Percentiles rank a stretch among this genome's conserved stretches.
Conservation (phyloP, 2,113 vertebrate species). For the Ophiodon elongatus region DNA sequence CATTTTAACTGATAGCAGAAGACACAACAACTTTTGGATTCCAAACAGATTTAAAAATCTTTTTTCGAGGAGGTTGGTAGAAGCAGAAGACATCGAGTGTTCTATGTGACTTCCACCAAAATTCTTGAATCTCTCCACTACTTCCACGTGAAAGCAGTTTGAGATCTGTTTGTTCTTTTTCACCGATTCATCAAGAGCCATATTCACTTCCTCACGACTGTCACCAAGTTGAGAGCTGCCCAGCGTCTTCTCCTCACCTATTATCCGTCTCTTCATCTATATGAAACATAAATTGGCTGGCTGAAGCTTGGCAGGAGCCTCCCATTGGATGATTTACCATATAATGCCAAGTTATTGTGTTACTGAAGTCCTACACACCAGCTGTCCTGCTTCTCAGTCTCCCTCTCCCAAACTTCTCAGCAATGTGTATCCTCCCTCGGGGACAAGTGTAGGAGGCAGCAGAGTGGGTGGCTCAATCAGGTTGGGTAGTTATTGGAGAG, state of each 20-base stretch:
- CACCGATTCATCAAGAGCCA: conserved; percentile 7
- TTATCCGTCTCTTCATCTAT: conserved; percentile 42
- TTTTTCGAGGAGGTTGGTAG: not conserved
- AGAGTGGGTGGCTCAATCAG: conserved; percentile 73
- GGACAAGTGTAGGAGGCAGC: conserved; percentile 69
- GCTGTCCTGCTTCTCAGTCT: conserved; percentile 78
- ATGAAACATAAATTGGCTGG: conserved; percentile 55
- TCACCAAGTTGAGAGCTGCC: conserved; percentile 38
- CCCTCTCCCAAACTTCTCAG: conserved; percentile 68
- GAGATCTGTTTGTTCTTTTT: not conserved
- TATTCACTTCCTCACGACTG: conserved; percentile 28
- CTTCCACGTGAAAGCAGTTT: not conserved
- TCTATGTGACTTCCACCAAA: not conserved
- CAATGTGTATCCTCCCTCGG: conserved; percentile 65
- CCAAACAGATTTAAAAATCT: not conserved
- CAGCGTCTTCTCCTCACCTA: conserved; percentile 49
- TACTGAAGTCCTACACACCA: conserved; percentile 82
- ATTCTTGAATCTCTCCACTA: not conserved
- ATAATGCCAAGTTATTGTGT: conserved; percentile 77
- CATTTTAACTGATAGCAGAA: not conserved
- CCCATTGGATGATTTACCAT: conserved; percentile 58
- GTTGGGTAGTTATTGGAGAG: conserved; percentile 65
- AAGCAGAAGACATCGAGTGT: not conserved
- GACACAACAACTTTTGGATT: not conserved
- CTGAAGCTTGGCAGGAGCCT: conserved; percentile 56